Base-by-base conservation (phyloP, 2,113 vertebrate genomes). In the Hippocampus barbouri region DNA sequence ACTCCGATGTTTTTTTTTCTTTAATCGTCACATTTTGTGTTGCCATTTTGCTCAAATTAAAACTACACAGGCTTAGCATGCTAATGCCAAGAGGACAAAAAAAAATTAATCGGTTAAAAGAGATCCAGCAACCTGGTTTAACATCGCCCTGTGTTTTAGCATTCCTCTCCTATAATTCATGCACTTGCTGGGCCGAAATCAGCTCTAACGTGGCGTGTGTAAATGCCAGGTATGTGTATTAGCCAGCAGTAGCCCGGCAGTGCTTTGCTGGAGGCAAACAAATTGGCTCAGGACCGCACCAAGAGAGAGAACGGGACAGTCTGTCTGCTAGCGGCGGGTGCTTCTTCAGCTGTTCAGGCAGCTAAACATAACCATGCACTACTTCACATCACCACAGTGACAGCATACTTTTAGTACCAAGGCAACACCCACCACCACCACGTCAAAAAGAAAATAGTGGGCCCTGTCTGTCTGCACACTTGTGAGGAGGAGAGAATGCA, bases 281-380 rank as follows among this genome's bases (percentile, higher is more conserved):
- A 67, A 57, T 30, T 38, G 34, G 16, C 65, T 75, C 59, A 83
- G 74, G 69, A 85, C 81, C 73, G 71, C 57, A 76, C 72, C 18
- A 66, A 68, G 57, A 25, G 57, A 27, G 56, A 76, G 70, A 57
- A 71, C 56, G 66, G 70, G 47, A 79, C 57, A 66, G 59, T 66
- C 64, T 72, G 73, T 45, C 63, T 77, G 73, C 72, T 38, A 69
- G 53, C 72, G 64, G 75, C 61, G 30, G 21, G 47, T 76, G 43
- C 66, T 71, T 74, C 82, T 81, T 85, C 88, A 91, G 90, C 86
- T 92, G 88, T 80, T 86, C 76, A 64, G 54, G 70, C 69, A 69
- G 64, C 88, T 91, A 89, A 86, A 90, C 89, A 89, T 91, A 91
- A 71, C 82, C 69, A 56, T 73, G 61, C 57, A 53, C 75, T 64